A percentile compares a stretch with the other conserved stretches of the same genome.
Evolutionary conservation across 2,797 vertebrate genomes (phyloP).

Genomic region (Cephalopachus bancanus): DNA sequence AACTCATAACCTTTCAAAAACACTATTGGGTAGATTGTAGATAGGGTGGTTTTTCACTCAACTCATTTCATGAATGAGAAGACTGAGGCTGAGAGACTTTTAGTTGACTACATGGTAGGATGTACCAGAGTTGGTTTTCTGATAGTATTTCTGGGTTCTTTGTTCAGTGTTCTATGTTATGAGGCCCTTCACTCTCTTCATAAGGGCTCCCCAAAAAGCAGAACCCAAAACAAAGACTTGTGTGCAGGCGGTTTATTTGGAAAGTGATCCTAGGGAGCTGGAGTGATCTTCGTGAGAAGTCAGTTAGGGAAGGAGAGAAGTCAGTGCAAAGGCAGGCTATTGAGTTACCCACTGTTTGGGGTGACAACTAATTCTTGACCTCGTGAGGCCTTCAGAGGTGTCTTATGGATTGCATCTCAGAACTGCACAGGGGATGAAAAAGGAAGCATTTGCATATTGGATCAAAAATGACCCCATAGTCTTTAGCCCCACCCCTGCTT

Average conservation of each 20-base stretch:
- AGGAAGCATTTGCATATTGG: too few species aligned
- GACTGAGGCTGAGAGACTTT: not conserved
- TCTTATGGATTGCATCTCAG: not conserved
- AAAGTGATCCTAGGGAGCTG: too few species aligned
- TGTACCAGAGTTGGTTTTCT: not conserved
- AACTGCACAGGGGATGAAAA: not conserved
- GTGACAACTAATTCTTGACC: fast-evolving
- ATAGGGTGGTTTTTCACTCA: not conserved
- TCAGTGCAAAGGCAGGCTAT: fast-evolving
- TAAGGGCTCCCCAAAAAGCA: not conserved
- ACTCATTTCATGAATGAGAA: not conserved
- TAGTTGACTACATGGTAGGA: not conserved
- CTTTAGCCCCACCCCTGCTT: not conserved
- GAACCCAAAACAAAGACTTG: not conserved
- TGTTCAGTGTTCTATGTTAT: not conserved
- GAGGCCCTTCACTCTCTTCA: not conserved
- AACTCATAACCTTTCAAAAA: not conserved
- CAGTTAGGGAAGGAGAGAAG: not conserved
- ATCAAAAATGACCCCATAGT: too few species aligned
- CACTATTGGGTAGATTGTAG: not conserved
- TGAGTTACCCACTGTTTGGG: not conserved
- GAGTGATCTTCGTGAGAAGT: too few species aligned
- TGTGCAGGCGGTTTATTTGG: too few species aligned
- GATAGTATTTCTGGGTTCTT: not conserved
- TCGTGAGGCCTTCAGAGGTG: not conserved